Evolutionary conservation across 1,140 invertebrate genomes (phyloP), one percentile per base, ranked within the genome.

Genomic region (Eupristina koningsbergeri): DNA sequence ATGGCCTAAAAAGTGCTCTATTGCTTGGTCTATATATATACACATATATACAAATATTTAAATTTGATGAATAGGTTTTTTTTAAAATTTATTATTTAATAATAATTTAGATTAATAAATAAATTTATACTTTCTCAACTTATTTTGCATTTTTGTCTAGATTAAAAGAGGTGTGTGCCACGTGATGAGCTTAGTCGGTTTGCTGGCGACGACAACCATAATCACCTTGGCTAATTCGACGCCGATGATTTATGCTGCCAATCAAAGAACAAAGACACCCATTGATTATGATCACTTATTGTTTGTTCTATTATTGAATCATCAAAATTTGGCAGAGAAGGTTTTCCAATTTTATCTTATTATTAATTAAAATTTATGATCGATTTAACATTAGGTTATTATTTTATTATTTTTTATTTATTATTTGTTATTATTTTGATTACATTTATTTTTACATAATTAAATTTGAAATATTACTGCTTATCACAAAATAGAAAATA

Each of bases 191-290:
- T 31, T 89, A n/a, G 73, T 86, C 50, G 83, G 81, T 64, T 26
- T 89, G 1, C 58, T 89, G 53, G 79, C 84, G n/a, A 86, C 84
- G n/a, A 84, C 85, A n/a, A 83, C 86, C 39, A 79, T 89, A 45
- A 86, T 89, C 50, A 77, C 71, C 41, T 69, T 88, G 45, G 80
- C 64, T 29, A 80, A 74, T 63, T 86, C 83, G 29, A 71, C 85
- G 9, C 85, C 89, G 22, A 39, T 87, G 58, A 84, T 80, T 19
- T 76, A 73, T n/a, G 75, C 87, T 15, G 69, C 11, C 22, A 39
- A 47, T 31, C 78, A 76, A 71, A 50, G 45, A 22, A 61, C 71
- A 8, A 86, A 84, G 58, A 86, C 87, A 50, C 41, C 87, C n/a
- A 26, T 84, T 50, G 22, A 80, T 81, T 19, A 53, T 29, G 86